Percentiles rank a stretch among this genome's conserved stretches.
These are phyloP conservation scores for Nowickia ferox DNA, from an alignment of 2,888 invertebrate species.

Conservation along the genomic window DNA sequence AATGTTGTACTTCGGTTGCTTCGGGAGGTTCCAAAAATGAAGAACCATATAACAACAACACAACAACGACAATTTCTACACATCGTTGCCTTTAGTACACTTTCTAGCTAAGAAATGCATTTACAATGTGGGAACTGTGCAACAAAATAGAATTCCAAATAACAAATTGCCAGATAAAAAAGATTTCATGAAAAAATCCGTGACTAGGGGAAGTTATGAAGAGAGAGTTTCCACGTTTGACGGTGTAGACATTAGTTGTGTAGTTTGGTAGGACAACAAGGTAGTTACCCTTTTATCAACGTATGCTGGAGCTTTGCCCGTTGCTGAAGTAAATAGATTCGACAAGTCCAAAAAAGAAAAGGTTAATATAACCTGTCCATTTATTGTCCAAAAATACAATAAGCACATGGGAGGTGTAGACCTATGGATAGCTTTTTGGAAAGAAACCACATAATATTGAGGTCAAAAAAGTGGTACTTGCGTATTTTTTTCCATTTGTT, in stretches of 20 bases:
- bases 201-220: slow-evolving; percentile 48
- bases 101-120: slow-evolving; percentile 35
- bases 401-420: slow-evolving; percentile 38
- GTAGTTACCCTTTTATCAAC: slow-evolving; percentile 35
- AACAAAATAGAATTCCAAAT: slow-evolving; percentile 56
- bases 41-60: slow-evolving; percentile 51
- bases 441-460: slow-evolving; percentile 42
- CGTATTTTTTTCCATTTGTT: slow-evolving; percentile 54
- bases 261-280: slow-evolving; percentile 44
- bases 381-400: slow-evolving; percentile 34
- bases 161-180: slow-evolving; percentile 48
- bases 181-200: slow-evolving; percentile 54
- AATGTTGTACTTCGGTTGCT: slow-evolving; percentile 54
- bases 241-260: slow-evolving; percentile 43
- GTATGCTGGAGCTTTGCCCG: slow-evolving; percentile 40
- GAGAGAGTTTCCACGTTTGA: slow-evolving; percentile 40
- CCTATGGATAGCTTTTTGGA: slow-evolving; percentile 44
- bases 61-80: slow-evolving; percentile 52
- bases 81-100: slow-evolving; percentile 32
- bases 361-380: slow-evolving; percentile 21
- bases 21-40: slow-evolving; percentile 45
- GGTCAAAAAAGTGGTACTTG: slow-evolving; percentile 34
- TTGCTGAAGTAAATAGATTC: slow-evolving; percentile 34
- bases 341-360: slow-evolving; percentile 42
- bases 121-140: slow-evolving; percentile 49